Evolutionary conservation across 2,888 invertebrate genomes (phyloP), one percentile per base, ranked within the genome.

Genomic region (Plagiodera versicolora): DNA sequence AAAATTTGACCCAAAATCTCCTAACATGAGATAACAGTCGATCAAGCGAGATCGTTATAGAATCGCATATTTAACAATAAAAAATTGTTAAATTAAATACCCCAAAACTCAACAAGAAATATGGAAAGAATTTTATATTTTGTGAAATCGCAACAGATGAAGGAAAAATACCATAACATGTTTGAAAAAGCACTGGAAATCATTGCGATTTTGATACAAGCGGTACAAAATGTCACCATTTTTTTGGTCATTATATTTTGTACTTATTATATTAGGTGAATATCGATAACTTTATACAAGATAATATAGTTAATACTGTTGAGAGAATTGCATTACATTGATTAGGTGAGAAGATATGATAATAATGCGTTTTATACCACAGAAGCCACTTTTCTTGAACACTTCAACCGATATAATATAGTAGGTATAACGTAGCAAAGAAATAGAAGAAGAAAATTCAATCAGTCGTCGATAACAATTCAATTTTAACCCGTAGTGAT

Each of bases 351-450:
- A 66, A 71, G 73, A 73, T 73, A 73, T 73, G 72, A 69, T 63
- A 54, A 56, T 52, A 61, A 64, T 61, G 67, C 60, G 58, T 58
- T 62, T 60, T 62, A 58, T 65, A 69, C 69, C 69, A 70, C 66
- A 69, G 65, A 69, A 71, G 69, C 69, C 67, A 67, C 64, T 67
- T 71, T 47, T 64, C 65, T 65, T 73, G 72, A 74, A 74, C 73
- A 74, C 72, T 70, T 72, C 65, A 70, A 69, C 61, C 64, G 65
- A 69, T 64, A 68, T 66, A 60, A 58, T 60, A 60, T 18, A 1
- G 18, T 46, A 18, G 19, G 3, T 46, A 46, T 11, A n/a, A 39
- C n/a, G 16, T 39, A 20, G 18, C 11, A 46, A 46, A 46, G 1
- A 46, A 46, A 6, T 10, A 11, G 20, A 18, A 18, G 46, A 19